Percentiles rank a stretch among this genome's conserved stretches.
Conservation (phyloP, 2,113 vertebrate species). For the Solenodon paradoxus region DNA sequence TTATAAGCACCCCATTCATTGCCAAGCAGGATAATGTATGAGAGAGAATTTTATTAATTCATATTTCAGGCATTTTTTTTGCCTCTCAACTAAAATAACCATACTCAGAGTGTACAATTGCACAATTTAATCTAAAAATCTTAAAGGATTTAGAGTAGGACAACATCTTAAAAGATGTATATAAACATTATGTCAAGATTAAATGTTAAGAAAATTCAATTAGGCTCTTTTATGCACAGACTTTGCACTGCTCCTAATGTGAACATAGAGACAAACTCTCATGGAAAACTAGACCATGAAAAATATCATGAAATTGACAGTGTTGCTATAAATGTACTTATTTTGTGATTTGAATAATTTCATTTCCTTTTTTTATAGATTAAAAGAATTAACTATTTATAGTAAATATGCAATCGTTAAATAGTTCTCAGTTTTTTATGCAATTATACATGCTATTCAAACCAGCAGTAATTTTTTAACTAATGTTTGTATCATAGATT, state of each 20-base stretch:
- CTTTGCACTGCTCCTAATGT: not conserved
- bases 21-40: conserved; percentile 54
- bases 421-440: not conserved
- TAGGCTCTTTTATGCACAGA: not conserved
- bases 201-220: not conserved
- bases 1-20: conserved; percentile 66
- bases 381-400: not conserved
- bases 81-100: conserved; percentile 18
- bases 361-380: not conserved
- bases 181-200: conserved; percentile 45
- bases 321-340: not conserved
- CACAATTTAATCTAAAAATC: conserved; percentile 31
- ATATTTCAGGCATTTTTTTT: conserved; percentile 39
- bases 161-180: conserved; percentile 29
- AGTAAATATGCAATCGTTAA: not conserved
- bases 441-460: not conserved
- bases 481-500: not conserved
- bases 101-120: conserved; percentile 29
- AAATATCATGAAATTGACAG: not conserved
- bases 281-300: not conserved
- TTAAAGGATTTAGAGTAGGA: conserved; percentile 13
- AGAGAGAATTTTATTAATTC: conserved; percentile 66
- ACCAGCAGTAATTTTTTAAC: not conserved
- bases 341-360: conserved; percentile 20
- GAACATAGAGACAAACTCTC: not conserved